Conservation (phyloP, 2,797 vertebrate genomes). For the Sebastes reedi region DNA sequence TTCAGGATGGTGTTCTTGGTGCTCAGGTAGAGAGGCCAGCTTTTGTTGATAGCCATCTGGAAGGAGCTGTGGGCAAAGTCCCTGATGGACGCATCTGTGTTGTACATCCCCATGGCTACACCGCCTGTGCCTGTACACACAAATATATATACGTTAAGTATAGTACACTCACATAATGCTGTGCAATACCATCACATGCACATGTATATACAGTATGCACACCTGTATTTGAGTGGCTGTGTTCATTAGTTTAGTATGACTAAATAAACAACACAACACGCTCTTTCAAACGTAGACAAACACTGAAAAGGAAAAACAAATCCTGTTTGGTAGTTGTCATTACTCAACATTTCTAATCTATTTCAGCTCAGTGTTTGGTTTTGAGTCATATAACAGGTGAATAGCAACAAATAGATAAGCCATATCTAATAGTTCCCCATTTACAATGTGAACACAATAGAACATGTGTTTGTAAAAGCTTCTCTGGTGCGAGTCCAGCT, state of each 20-base stretch:
- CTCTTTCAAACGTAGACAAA: not conserved
- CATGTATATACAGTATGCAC: too few species aligned
- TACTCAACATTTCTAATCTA: not conserved
- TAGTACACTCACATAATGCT: not conserved
- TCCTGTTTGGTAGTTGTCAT: not conserved
- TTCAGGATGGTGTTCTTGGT: constrained; percentile 99
- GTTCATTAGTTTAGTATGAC: not conserved
- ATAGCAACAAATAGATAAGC: not conserved
- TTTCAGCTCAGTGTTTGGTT: not conserved
- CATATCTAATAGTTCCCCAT: not conserved
- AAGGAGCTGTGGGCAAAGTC: constrained; percentile 99
- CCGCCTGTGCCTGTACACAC: constrained; percentile 87
- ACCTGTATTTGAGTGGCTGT: not conserved
- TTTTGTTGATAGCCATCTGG: constrained; percentile 92
- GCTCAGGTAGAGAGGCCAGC: constrained; percentile 95
- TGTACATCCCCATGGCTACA: constrained; percentile 98
- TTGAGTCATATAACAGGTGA: not conserved
- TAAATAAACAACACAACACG: not conserved
- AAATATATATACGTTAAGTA: not conserved
- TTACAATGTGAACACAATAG: constrained; percentile 17
- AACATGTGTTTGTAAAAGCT: not conserved
- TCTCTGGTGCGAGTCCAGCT: not conserved
- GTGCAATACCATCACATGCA: not conserved
- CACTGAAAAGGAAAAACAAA: not conserved
- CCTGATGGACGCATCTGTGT: constrained; percentile 93